Evolutionary conservation across 2,797 vertebrate species (phyloP), one percentile per base, ranked within the genome.

Genomic region (Etheostoma nigrum): DNA sequence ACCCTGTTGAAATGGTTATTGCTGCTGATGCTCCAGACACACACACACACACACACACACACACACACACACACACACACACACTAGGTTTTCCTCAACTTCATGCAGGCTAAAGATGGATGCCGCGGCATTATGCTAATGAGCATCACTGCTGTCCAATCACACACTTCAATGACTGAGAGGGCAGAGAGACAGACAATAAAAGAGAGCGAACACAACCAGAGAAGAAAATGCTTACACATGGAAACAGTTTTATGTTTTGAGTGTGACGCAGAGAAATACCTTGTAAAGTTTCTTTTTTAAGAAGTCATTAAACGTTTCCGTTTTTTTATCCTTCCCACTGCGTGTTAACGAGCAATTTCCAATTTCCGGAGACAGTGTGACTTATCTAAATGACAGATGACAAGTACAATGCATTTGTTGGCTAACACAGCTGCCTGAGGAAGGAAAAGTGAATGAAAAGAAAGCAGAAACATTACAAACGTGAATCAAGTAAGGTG

Each of bases 61-160:
- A 44, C 51, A 63, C 42, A 57, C 51, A 62, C 61, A 67, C 53
- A 74, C 68, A 72, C 51, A 25, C 45, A 67, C 15, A 47, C 21
- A 54, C 65, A 64, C 48, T 63, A 33, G 16, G 57, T 45, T 77
- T 72, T 68, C 18, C 27, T 76, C 61, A 59, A 78, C 73, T 74
- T 82, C 64, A 67, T 55, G 68, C 65, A 68, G 70, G 66, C 30
- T 83, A 75, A 66, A 71, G 83, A 87, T 61, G 16, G 74, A 85
- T 87, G 76, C 81, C 1, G 11, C 63, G 40, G 76, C 51, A 79
- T 86, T 86, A 91, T 83, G 79, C 81, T 86, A 84, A 90, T 89
- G 53, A 83, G 75, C 55, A 55, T 61, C 70, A 27, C 78, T 74
- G 65, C 73, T 72, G 81, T 85, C 82, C 88, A 89, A 74, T 90